phyloP scores from a whole-genome alignment of 2,888 invertebrate genomes.

The Eueremaeus valkanovi region DNA sequence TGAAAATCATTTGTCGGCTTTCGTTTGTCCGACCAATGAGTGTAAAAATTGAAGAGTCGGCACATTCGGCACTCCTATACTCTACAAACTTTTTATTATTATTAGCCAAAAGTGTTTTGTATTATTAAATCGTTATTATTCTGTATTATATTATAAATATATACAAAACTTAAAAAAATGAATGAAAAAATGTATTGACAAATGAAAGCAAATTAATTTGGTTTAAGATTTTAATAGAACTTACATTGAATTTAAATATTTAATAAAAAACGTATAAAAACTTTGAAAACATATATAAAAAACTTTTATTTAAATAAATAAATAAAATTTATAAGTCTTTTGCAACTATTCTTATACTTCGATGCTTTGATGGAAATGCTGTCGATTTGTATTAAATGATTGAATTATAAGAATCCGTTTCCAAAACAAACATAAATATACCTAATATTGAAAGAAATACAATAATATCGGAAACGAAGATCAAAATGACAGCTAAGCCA shows the following conservation, averaged over 20 bases:
- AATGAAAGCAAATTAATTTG: not conserved
- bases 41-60: conserved; percentile 24
- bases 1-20: not conserved
- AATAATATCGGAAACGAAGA: conserved; percentile 2
- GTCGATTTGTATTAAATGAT: not conserved
- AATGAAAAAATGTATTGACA: not conserved
- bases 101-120: not conserved
- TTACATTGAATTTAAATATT: not conserved
- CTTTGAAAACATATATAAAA: too few relatives aligned
- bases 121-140: not conserved
- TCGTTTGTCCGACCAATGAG: conserved; percentile 6
- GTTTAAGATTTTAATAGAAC: not conserved
- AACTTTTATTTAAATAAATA: too few relatives aligned
- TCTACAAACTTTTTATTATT: not conserved
- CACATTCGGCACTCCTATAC: not conserved
- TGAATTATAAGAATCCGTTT: not conserved
- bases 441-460: conserved; percentile 19
- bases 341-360: too few relatives aligned
- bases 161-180: not conserved
- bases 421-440: not conserved
- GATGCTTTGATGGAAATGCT: not conserved
- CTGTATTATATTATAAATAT: too few relatives aligned
- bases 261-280: too few relatives aligned
- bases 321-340: too few relatives aligned
- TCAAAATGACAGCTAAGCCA: conserved; percentile 10